Evolutionary conservation across 2,797 vertebrate genomes (phyloP).

Genomic region (Spheniscus humboldti): DNA sequence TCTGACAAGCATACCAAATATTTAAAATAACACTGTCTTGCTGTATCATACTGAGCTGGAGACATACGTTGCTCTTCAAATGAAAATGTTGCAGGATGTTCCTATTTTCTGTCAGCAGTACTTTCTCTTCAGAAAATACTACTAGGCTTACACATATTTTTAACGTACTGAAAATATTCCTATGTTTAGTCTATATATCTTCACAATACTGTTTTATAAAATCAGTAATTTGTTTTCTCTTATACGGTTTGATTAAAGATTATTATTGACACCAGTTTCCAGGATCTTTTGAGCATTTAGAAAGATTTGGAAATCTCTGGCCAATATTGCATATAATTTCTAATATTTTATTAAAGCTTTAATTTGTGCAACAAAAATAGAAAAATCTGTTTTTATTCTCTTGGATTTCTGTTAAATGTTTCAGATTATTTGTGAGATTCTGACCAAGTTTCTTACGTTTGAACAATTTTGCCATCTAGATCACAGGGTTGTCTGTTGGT

Average conservation of each 20-base stretch:
- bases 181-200: background rate
- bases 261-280: background rate
- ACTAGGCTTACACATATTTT: background rate
- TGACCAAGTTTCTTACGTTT: background rate
- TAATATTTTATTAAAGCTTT: background rate
- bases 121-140: background rate
- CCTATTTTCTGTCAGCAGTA: background rate
- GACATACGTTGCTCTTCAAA: background rate
- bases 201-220: background rate
- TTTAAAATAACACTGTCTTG: background rate
- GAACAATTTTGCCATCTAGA: background rate
- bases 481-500: background rate
- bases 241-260: accelerated
- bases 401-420: background rate
- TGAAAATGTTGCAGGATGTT: background rate
- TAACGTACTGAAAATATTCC: background rate
- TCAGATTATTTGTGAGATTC: background rate
- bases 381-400: background rate
- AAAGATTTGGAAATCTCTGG: background rate
- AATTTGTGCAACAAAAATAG: background rate
- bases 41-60: background rate
- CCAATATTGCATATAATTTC: background rate
- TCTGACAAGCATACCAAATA: background rate
- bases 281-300: background rate
- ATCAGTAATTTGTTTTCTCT: background rate